phyloP scores from a whole-genome alignment of 1,140 invertebrate genomes.

The Probaryconus sp. region DNA sequence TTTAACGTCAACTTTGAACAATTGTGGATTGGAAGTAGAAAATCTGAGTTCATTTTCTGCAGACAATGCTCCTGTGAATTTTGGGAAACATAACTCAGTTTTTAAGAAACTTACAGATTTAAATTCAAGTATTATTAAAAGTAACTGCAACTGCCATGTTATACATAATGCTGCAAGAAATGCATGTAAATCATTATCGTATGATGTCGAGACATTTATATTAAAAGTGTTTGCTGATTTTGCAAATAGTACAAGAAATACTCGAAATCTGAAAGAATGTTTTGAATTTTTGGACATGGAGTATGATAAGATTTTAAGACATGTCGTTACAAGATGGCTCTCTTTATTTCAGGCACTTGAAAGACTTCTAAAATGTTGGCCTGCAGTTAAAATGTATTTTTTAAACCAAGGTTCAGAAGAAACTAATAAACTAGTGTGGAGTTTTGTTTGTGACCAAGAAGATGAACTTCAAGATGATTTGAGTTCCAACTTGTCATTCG shows the following conservation, averaged over 20 bases:
- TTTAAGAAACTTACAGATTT: slow-evolving; percentile 37
- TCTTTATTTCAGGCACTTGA: slow-evolving; percentile 28
- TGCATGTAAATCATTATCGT: slow-evolving; percentile 36
- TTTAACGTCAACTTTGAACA: slow-evolving; percentile 15
- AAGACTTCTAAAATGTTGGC: slow-evolving; percentile 30
- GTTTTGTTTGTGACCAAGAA: slow-evolving; percentile 24
- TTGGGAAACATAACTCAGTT: slow-evolving; percentile 38
- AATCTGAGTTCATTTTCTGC: slow-evolving; percentile 36
- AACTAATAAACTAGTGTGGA: slow-evolving; percentile 19
- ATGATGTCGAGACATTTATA: slow-evolving; percentile 41
- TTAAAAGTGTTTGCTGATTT: slow-evolving; percentile 48
- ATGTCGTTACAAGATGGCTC: slow-evolving; percentile 30
- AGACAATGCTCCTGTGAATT: slow-evolving; percentile 50
- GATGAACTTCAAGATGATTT: slow-evolving; percentile 34
- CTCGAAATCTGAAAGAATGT: slow-evolving; percentile 24
- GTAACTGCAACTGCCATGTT: slow-evolving; percentile 51
- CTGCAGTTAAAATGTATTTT: slow-evolving; percentile 36
- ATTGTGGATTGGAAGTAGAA: slow-evolving; percentile 14
- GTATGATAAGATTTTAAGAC: slow-evolving; percentile 20
- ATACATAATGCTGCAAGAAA: slow-evolving; percentile 48
- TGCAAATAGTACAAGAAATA: slow-evolving; percentile 22
- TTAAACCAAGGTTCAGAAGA: slow-evolving; percentile 31
- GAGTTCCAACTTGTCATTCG: slow-evolving; percentile 15
- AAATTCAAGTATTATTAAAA: slow-evolving; percentile 41
- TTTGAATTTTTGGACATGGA: slow-evolving; percentile 39